Percentiles rank a stretch among this genome's conserved stretches.
Evolutionary conservation across 2,888 invertebrate genomes (phyloP).

Genomic region (Microdon myrmicae): DNA sequence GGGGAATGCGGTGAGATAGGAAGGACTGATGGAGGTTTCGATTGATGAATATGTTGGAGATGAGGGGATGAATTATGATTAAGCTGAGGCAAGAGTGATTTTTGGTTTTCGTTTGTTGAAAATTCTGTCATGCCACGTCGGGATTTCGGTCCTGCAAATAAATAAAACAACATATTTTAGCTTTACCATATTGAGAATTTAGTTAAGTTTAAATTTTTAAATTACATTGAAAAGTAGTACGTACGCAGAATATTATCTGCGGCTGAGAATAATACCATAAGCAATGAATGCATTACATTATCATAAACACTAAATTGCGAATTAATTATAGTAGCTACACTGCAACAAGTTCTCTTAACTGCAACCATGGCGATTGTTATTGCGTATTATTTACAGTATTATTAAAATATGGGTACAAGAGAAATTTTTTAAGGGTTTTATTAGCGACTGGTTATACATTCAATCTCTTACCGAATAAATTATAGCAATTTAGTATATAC

Average conservation of each 20-base stretch:
- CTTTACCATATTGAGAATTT: slow-evolving; percentile 46
- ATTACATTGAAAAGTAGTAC: slow-evolving; percentile 21
- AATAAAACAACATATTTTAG: slow-evolving; percentile 35
- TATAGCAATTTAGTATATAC: no score
- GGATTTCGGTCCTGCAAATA: slow-evolving; percentile 63
- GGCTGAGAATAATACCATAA: neutral
- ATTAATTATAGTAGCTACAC: neutral
- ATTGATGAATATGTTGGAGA: slow-evolving; percentile 53
- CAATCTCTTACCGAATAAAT: no score
- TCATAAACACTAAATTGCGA: neutral
- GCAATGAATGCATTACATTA: neutral
- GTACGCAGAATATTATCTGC: neutral
- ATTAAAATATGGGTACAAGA: no score
- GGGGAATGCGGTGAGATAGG: slow-evolving; percentile 57
- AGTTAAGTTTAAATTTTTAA: slow-evolving; percentile 49
- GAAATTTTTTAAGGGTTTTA: no score
- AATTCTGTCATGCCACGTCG: slow-evolving; percentile 68
- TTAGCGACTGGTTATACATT: no score
- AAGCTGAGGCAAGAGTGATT: slow-evolving; percentile 64
- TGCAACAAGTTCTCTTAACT: slow-evolving; percentile 55
- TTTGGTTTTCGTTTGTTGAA: slow-evolving; percentile 65
- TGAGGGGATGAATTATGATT: slow-evolving; percentile 63
- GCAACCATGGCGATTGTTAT: slow-evolving; percentile 32
- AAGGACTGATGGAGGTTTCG: slow-evolving; percentile 55
- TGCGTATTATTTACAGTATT: no score